Evolutionary conservation across 2,888 invertebrate species (phyloP).

Genomic region (Eupithecia exiguata): DNA sequence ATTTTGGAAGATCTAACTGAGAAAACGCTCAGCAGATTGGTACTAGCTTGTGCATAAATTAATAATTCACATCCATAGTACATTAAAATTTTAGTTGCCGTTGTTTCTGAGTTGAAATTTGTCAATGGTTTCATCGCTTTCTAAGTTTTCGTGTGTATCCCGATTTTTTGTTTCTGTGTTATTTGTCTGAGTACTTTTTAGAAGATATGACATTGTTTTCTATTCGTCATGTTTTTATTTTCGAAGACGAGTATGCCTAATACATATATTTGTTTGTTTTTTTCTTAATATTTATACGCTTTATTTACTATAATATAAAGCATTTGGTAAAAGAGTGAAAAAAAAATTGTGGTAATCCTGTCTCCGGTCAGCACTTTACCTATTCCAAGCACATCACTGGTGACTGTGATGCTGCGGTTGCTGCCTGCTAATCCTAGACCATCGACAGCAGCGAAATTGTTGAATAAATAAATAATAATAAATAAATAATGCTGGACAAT

Average conservation of each 20-base stretch:
- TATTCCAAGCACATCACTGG: too few species aligned
- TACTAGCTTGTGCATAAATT: slow-evolving; percentile 11
- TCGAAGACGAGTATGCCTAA: background rate
- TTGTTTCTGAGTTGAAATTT: background rate
- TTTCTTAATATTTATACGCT: too few species aligned
- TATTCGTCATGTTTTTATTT: background rate
- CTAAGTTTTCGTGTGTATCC: background rate
- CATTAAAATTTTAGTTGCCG: background rate
- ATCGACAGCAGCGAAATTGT: too few species aligned
- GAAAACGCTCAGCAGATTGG: slow-evolving; percentile 13
- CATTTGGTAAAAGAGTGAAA: too few species aligned
- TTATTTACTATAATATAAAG: too few species aligned
- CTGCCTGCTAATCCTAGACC: too few species aligned
- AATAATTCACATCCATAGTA: background rate
- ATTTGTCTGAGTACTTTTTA: background rate
- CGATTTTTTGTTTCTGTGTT: background rate
- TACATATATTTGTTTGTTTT: too few species aligned
- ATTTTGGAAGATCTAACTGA: slow-evolving; percentile 12
- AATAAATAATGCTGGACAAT: too few species aligned
- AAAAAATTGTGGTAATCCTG: too few species aligned
- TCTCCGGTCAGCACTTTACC: too few species aligned
- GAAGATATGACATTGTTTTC: background rate
- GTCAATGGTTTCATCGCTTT: background rate
- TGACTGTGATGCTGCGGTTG: too few species aligned
- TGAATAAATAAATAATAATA: too few species aligned